Conservation (phyloP, 2,888 invertebrate genomes). For the Drosophila merina region DNA sequence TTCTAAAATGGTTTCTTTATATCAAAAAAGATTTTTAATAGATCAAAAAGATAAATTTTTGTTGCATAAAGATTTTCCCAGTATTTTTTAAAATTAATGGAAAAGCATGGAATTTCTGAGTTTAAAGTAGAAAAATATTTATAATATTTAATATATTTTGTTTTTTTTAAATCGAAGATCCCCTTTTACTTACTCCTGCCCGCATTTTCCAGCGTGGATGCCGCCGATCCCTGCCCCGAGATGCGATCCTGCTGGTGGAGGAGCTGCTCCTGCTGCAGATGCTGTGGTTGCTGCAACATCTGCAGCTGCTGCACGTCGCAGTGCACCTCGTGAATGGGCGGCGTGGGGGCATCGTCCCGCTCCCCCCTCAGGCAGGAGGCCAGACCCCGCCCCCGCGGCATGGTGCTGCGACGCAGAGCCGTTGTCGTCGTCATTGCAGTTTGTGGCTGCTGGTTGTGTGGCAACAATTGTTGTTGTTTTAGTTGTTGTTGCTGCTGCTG, state of each 20-base stretch:
- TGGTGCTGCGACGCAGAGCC: slow-evolving; percentile 79
- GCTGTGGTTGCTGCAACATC: slow-evolving; percentile 71
- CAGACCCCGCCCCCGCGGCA: slow-evolving; percentile 83
- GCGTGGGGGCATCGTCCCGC: slow-evolving; percentile 81
- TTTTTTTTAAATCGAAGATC: neutral
- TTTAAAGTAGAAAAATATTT: neutral
- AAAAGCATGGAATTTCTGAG: too few species aligned
- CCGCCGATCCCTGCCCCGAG: slow-evolving; percentile 47
- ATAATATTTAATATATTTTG: neutral
- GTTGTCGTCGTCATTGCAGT: slow-evolving; percentile 27
- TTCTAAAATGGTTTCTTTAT: too few species aligned
- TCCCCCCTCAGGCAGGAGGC: slow-evolving; percentile 84
- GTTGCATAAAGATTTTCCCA: too few species aligned
- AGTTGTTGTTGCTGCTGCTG: slow-evolving; percentile 16
- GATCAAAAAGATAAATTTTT: too few species aligned
- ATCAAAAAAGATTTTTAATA: too few species aligned
- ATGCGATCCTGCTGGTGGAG: slow-evolving; percentile 45
- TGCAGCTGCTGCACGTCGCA: slow-evolving; percentile 64
- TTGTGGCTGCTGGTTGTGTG: slow-evolving; percentile 31
- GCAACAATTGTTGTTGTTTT: slow-evolving; percentile 31
- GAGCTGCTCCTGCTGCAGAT: slow-evolving; percentile 45
- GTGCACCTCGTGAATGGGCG: slow-evolving; percentile 67
- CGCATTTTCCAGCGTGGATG: slow-evolving; percentile 57
- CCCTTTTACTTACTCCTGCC: slow-evolving; percentile 77
- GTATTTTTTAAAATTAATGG: too few species aligned